Evolutionary conservation across 64 coral and sea anemone genomes (phyloP).

Genomic region (Stichodactyla helianthus): DNA sequence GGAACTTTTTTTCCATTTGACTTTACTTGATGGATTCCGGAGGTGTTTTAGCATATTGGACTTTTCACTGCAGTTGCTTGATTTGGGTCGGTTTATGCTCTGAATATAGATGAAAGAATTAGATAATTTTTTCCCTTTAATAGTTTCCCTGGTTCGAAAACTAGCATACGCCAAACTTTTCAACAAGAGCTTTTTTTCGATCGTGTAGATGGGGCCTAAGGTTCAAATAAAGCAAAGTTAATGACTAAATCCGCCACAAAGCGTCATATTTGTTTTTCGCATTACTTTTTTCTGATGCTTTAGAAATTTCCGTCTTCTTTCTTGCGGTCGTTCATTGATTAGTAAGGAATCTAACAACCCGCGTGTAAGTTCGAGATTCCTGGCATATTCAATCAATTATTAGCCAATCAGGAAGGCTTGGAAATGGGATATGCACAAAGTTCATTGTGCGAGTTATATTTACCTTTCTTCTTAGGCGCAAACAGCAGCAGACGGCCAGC

Average conservation of each 20-base stretch:
- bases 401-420: background rate
- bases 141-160: too few species aligned
- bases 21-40: too few species aligned
- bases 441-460: conserved; percentile 19
- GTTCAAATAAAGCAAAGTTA: background rate
- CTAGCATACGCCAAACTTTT: background rate
- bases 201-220: background rate
- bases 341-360: background rate
- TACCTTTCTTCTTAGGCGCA: background rate
- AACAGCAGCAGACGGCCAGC: background rate
- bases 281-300: background rate
- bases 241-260: background rate
- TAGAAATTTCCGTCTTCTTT: background rate
- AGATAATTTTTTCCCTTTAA: too few species aligned
- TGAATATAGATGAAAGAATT: too few species aligned
- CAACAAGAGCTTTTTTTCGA: background rate
- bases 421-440: conserved; percentile 7
- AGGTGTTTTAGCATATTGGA: too few species aligned
- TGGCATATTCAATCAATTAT: conserved; percentile 4
- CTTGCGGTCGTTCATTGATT: background rate
- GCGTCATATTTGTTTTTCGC: background rate
- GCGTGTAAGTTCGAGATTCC: conserved; percentile 3
- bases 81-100: too few species aligned
- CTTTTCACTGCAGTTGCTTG: too few species aligned
- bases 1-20: too few species aligned